Base-by-base conservation (phyloP, 2,888 invertebrate species). In the Harpalus rubripes region DNA sequence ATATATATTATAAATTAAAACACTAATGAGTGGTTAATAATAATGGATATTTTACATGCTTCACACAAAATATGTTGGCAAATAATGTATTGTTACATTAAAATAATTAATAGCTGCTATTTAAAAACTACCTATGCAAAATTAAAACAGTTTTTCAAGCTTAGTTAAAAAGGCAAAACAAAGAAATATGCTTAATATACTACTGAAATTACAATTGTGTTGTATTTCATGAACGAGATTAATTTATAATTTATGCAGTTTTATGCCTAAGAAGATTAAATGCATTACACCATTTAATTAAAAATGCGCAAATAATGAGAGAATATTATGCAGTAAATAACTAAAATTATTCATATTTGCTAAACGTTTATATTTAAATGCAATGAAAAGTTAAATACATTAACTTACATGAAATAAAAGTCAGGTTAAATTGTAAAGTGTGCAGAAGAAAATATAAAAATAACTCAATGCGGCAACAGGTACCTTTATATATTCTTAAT, bases 231-330 rank as follows among this genome's bases (percentile, higher is more conserved):
- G 18, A 22, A 44, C 44, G 41, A 22, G 72, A 74, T 74, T 74
- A 74, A 74, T 44, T 74, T 44, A 41, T 44, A 74, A 68, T 68
- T 68, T 68, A 68, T 68, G 39, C 68, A 68, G 68, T 74, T 68
- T 68, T 68, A 32, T 39, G 32, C 68, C 15, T 68, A 68, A 44
- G 44, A 74, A 74, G 72, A 74, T 74, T 74, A 74, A 44, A 44
- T 74, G 44, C 44, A 74, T 74, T 74, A 74, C 44, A 74, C 15
- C 26, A 18, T 74, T 74, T 44, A 44, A 74, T 74, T 44, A 74
- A 74, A 74, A 74, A 74, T 74, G 72, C 44, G 18, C 72, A 44
- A n/a, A 39, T 32, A 68, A 63, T 63, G 63, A 63, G 63, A 63
- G 68, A 68, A 68, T 74, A 41, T 74, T 74, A 74, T 74, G 41